Evolutionary conservation across 2,888 invertebrate species (phyloP).

Genomic region (Cryptocephalus moraei): DNA sequence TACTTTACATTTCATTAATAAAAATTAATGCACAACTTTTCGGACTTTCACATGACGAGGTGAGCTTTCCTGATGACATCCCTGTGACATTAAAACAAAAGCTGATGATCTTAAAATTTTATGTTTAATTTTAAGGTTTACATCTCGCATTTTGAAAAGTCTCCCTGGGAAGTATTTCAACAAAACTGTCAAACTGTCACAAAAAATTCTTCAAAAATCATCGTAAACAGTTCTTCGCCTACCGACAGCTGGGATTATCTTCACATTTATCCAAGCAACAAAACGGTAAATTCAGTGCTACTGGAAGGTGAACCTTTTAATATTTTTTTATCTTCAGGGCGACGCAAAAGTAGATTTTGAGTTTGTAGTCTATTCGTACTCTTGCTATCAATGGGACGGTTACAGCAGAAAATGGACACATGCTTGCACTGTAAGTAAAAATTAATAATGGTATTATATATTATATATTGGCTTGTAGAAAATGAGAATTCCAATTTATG

Average conservation of each 20-base stretch:
- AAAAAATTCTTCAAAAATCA: slow-evolving; percentile 2
- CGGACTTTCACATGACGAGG: too few relatives aligned
- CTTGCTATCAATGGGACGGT: slow-evolving; percentile 1
- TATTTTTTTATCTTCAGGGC: too few relatives aligned
- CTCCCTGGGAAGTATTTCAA: slow-evolving; percentile 12
- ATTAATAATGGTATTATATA: background rate
- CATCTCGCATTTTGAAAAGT: slow-evolving; percentile 14
- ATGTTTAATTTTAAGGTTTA: slow-evolving; percentile 7
- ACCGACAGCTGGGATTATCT: slow-evolving; percentile 17
- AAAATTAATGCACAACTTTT: too few relatives aligned
- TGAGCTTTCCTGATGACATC: too few relatives aligned
- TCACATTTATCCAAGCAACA: slow-evolving; percentile 9
- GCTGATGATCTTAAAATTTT: too few relatives aligned
- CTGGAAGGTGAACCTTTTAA: too few relatives aligned
- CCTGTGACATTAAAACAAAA: too few relatives aligned
- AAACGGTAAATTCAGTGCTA: background rate
- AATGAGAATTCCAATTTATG: background rate
- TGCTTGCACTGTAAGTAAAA: slow-evolving; percentile 1
- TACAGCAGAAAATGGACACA: background rate
- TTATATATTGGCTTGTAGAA: slow-evolving; percentile 2
- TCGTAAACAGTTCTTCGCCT: slow-evolving; percentile 2
- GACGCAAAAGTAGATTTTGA: slow-evolving; percentile 3
- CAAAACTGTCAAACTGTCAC: background rate
- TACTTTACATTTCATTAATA: too few relatives aligned
- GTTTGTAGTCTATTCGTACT: slow-evolving; percentile 1